Percentiles rank a stretch among this genome's conserved stretches.
These are phyloP conservation scores for Lithobius niger DNA, from an alignment of 1,140 invertebrate species.

Conservation along the genomic window DNA sequence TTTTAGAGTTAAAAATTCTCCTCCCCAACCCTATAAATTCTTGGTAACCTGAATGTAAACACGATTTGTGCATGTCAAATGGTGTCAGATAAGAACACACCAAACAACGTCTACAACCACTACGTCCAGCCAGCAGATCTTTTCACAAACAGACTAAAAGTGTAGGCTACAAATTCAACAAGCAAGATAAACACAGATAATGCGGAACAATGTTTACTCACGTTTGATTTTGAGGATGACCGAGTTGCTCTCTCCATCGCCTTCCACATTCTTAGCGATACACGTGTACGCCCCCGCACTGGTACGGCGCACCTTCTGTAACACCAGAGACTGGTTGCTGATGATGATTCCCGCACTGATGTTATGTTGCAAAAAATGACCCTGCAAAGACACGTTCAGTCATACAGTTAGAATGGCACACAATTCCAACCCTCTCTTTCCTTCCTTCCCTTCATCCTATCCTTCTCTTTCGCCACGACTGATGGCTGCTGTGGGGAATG, in stretches of 20 bases:
- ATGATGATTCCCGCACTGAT: constrained; percentile 61
- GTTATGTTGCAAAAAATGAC: constrained; percentile 56
- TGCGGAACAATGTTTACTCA: constrained; percentile 41
- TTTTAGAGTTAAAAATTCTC: too few species aligned
- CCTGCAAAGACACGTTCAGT: constrained; percentile 37
- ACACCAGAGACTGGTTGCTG: constrained; percentile 65
- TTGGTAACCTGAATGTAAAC: too few species aligned
- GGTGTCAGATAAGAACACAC: constrained; percentile 3
- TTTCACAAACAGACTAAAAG: constrained; percentile 1
- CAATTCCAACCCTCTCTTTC: too few species aligned
- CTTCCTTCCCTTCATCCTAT: too few species aligned
- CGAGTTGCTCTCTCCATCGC: constrained; percentile 67
- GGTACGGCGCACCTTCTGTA: constrained; percentile 59
- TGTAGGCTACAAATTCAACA: background rate
- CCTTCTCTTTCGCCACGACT: too few species aligned
- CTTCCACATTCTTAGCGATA: constrained; percentile 64
- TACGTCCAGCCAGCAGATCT: too few species aligned
- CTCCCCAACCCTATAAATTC: too few species aligned
- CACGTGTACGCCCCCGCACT: constrained; percentile 69
- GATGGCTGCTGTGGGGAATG: too few species aligned
- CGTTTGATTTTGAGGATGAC: constrained; percentile 71
- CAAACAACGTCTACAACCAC: too few species aligned
- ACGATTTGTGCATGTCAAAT: too few species aligned
- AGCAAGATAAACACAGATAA: constrained; percentile 5
- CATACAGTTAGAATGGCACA: too few species aligned